Conservation (phyloP, 2,797 vertebrate species). For the Masticophis lateralis region DNA sequence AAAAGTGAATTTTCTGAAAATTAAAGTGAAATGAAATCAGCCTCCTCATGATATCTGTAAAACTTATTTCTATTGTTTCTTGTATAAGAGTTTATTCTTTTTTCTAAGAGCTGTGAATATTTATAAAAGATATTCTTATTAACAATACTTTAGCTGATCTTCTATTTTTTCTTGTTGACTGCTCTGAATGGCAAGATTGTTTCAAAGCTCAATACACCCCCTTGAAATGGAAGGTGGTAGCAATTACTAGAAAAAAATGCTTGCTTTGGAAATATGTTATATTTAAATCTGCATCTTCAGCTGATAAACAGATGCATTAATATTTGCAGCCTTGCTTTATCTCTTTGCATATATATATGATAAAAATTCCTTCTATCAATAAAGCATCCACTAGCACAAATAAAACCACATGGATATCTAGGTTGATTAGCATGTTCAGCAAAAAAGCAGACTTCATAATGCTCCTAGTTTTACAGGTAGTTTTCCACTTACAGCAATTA, state of each 20-base stretch:
- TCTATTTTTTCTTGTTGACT: neutral
- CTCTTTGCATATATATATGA: neutral
- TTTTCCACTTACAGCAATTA: neutral
- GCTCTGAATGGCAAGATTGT: neutral
- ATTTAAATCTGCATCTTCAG: slow-evolving; percentile 1
- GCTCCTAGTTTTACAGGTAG: neutral
- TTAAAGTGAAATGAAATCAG: slow-evolving; percentile 54
- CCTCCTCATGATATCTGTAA: slow-evolving; percentile 40
- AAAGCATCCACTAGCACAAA: neutral
- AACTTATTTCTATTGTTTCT: neutral
- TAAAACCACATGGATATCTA: neutral
- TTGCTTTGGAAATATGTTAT: neutral
- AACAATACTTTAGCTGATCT: neutral
- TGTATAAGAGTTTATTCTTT: slow-evolving; percentile 11
- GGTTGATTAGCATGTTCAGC: neutral
- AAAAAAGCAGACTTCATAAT: neutral
- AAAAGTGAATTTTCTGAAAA: slow-evolving; percentile 49
- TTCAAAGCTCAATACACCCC: neutral
- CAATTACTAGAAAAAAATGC: slow-evolving; percentile 4
- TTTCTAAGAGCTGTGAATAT: neutral
- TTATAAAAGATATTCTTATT: slow-evolving; percentile 26
- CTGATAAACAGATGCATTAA: neutral
- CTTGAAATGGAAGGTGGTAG: neutral
- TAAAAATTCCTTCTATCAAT: neutral
- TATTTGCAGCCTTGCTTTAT: neutral